Base-by-base conservation (phyloP, 2,888 invertebrate species). In the Kuschelorhynchus macadamiae region DNA sequence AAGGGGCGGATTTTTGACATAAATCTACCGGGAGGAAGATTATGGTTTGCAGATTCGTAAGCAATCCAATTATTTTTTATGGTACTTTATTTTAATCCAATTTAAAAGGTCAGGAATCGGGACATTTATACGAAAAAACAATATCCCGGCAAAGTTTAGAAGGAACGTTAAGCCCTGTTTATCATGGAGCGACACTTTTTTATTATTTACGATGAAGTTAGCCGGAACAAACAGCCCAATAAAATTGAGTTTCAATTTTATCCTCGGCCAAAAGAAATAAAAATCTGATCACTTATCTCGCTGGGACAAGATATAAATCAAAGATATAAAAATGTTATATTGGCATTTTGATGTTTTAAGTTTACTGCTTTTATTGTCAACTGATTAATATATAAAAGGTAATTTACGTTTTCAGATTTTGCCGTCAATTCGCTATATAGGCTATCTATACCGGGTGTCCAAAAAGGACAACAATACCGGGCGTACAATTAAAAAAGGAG, bases 201-300 rank as follows among this genome's bases (percentile, higher is more conserved):
- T 74, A 72, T 71, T 74, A 73, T 71, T 72, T 75, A 72, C 71
- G 56, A 71, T 25, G 65, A 55, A 47, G 62, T 61, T 56, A 73
- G 71, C 71, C 67, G 71, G 70, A 72, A 72, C 75, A 74, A 74
- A 74, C 74, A 75, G 70, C 67, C 71, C 72, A 75, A 74, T 73
- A 74, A 74, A 73, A 71, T 59, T 50, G 60, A 61, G 69, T 71
- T 71, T 71, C 67, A 70, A 67, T 68, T 74, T 71, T 60, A 70
- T 72, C 66, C 69, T 49, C 59, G 61, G 59, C 63, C 52, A 57
- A 57, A 63, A 57, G 21, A 62, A 52, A 62, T 44, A 59, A 71
- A 69, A 73, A 74, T 70, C 66, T 71, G 70, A 73, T 74, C 73
- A 72, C 72, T 74, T 74, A 75, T 75, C 74, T 73, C 72, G 61